Conservation (phyloP, 64 coral and sea anemone species). For the Pachyseris speciosa region DNA sequence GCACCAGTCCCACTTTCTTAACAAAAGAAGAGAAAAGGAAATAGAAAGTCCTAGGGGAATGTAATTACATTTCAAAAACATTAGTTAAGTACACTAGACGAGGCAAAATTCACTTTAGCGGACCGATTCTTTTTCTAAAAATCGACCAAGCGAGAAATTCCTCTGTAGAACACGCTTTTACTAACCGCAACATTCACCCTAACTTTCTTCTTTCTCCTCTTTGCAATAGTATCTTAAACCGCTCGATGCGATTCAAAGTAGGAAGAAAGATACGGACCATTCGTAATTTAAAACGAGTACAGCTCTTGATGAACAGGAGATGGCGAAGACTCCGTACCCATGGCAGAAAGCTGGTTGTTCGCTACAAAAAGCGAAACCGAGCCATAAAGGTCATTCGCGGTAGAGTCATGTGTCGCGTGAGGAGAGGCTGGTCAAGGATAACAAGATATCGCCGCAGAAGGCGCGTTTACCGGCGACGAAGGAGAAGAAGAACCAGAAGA, state of each 20-base stretch:
- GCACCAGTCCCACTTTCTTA: too few relatives aligned
- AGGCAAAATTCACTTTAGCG: too few relatives aligned
- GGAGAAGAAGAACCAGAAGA: not conserved
- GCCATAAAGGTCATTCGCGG: not conserved
- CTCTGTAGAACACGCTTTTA: too few relatives aligned
- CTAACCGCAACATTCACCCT: too few relatives aligned
- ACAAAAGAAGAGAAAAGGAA: too few relatives aligned
- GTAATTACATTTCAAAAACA: too few relatives aligned
- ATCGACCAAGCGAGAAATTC: too few relatives aligned
- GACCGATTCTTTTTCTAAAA: too few relatives aligned
- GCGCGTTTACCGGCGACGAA: not conserved
- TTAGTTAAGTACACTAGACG: too few relatives aligned
- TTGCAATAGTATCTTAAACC: not conserved
- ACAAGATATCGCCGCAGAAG: not conserved
- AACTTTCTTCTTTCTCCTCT: not conserved
- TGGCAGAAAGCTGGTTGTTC: not conserved
- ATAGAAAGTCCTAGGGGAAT: too few relatives aligned
- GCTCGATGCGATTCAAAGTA: not conserved
- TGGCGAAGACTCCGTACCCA: not conserved
- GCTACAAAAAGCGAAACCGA: not conserved
- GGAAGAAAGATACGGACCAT: not conserved
- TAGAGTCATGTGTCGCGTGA: not conserved
- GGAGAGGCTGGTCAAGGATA: not conserved
- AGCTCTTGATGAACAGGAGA: not conserved
- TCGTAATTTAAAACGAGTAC: not conserved